These are phyloP conservation scores for Oegoconia quadripuncta DNA, from an alignment of 2,888 invertebrate genomes.

Conservation along the genomic window DNA sequence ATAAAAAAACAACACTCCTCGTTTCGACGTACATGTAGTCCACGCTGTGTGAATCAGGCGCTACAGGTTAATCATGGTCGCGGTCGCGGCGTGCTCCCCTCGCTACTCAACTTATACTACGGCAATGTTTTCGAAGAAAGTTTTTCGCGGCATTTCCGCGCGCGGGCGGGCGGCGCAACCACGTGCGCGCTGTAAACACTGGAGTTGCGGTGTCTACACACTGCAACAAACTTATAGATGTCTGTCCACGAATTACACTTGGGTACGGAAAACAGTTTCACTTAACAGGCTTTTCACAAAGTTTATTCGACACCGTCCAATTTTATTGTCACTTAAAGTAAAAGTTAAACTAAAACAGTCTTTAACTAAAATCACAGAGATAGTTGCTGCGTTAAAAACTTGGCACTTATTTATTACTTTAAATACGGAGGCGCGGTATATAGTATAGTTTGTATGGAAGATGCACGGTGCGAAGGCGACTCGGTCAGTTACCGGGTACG, in stretches of 20 bases:
- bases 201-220: conserved; percentile 23
- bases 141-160: conserved; percentile 74
- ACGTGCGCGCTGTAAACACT: conserved; percentile 73
- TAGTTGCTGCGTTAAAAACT: conserved; percentile 38
- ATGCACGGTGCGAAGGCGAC: conserved; percentile 47
- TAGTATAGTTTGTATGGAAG: conserved; percentile 49
- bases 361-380: conserved; percentile 55
- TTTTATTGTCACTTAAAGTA: conserved; percentile 39
- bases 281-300: conserved; percentile 33
- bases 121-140: conserved; percentile 66
- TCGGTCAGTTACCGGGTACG: conserved; percentile 65
- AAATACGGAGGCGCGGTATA: conserved; percentile 42
- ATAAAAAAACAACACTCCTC: conserved; percentile 66
- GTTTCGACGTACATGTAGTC: conserved; percentile 69
- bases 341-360: conserved; percentile 38
- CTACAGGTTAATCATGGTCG: conserved; percentile 67
- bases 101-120: conserved; percentile 53
- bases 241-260: conserved; percentile 16
- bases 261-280: conserved; percentile 20
- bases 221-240: conserved; percentile 20
- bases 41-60: conserved; percentile 49
- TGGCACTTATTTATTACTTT: conserved; percentile 67
- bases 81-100: conserved; percentile 41
- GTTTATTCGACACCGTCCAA: conserved; percentile 34
- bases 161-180: conserved; percentile 57